These are phyloP conservation scores for Alligator mississippiensis DNA, from an alignment of 2,113 vertebrate species.

Conservation along the genomic window DNA sequence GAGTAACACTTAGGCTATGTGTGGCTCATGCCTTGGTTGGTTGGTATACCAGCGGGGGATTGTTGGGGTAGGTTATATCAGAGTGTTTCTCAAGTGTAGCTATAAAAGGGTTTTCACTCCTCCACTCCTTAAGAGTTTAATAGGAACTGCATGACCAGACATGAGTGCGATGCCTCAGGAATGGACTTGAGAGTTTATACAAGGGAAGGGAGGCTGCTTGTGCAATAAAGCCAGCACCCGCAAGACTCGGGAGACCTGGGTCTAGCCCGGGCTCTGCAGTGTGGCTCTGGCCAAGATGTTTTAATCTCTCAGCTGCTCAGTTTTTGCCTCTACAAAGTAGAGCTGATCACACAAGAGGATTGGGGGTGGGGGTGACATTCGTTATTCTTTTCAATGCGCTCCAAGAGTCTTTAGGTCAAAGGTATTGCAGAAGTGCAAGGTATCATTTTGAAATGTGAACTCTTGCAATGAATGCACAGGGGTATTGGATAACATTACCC, in stretches of 20 bases:
- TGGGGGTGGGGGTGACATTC: not conserved
- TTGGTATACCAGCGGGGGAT: constrained; percentile 20
- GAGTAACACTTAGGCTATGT: constrained; percentile 8
- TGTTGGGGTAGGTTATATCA: not conserved
- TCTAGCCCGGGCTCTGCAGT: not conserved
- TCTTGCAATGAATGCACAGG: not conserved
- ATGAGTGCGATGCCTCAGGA: fast-evolving
- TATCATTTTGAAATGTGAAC: not conserved
- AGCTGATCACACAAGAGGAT: not conserved
- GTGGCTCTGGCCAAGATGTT: not conserved
- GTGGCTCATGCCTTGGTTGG: constrained; percentile 17
- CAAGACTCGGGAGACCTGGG: not conserved
- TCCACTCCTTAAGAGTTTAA: not conserved
- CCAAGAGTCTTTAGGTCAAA: too few relatives aligned
- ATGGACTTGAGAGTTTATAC: not conserved
- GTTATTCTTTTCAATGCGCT: not conserved
- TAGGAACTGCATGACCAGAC: not conserved
- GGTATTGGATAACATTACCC: not conserved
- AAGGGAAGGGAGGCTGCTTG: fast-evolving
- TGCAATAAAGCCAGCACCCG: not conserved
- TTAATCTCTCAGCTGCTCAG: not conserved
- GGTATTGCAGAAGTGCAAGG: not conserved
- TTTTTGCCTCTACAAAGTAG: not conserved
- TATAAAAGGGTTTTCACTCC: not conserved
- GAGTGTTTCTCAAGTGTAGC: not conserved